These are phyloP conservation scores for Xanthia togata DNA, from an alignment of 2,888 invertebrate genomes.

Conservation along the genomic window DNA sequence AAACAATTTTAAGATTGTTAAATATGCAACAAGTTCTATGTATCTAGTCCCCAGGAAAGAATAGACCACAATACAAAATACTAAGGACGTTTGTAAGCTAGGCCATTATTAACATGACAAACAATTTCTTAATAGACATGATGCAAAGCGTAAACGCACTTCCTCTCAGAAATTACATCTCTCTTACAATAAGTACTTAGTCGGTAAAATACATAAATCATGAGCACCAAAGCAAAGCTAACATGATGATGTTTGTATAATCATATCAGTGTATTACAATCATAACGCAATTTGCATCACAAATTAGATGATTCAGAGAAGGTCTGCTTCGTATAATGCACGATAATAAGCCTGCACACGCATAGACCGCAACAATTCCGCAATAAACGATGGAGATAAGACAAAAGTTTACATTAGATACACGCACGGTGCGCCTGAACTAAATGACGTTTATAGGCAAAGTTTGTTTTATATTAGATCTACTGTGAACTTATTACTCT, in stretches of 20 bases:
- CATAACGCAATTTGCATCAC: constrained; percentile 35
- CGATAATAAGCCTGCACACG: neutral
- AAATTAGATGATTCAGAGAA: constrained; percentile 49
- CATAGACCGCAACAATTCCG: neutral
- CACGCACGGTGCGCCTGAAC: too few relatives aligned
- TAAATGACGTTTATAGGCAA: neutral
- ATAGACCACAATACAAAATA: neutral
- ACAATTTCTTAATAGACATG: neutral
- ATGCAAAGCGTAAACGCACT: neutral
- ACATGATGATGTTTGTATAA: constrained; percentile 54
- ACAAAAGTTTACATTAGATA: neutral
- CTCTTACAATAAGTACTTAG: constrained; percentile 7
- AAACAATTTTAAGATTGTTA: neutral
- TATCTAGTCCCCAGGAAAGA: neutral
- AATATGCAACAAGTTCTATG: neutral
- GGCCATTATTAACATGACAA: neutral
- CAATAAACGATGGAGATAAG: neutral
- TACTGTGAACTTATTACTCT: neutral
- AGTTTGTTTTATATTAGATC: neutral
- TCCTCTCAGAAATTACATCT: constrained; percentile 10
- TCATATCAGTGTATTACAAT: constrained; percentile 50
- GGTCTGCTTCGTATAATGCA: constrained; percentile 14
- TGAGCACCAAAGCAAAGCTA: constrained; percentile 35
- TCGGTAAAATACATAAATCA: constrained; percentile 40
- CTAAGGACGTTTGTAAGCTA: neutral